Evolutionary conservation across 2,113 vertebrate species (phyloP), one percentile per base, ranked within the genome.

Genomic region (Orycteropus afer): DNA sequence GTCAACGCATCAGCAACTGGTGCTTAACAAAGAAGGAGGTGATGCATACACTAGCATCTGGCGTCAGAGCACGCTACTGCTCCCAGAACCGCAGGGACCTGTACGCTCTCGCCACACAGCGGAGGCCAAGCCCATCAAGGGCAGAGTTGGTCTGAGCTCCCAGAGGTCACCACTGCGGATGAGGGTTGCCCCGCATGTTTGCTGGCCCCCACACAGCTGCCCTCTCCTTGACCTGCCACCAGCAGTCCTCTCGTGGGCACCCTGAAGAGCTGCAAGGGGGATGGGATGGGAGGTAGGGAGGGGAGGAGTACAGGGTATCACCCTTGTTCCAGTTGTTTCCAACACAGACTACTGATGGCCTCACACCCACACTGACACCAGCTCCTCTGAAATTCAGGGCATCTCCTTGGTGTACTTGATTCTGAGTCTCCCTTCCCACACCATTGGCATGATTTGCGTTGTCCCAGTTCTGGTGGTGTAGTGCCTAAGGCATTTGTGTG

Each of bases 261-360:
- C 12, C 37, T 7, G 0, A 27, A 37, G 57, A 81, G n/a, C n/a
- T 42, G 37, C 76, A 25, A 15, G 42, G 69, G 40, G 20, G 18
- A 2, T 10, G 5, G 45, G 23, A 61, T 10, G 5, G 23, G 59
- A 57, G 10, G 11, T 0, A 0, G 34, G 3, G 40, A 13, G 20
- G 57, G 45, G 29, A 67, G 3, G 55, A 78, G 7, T 25, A 61
- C 14, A 15, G 57, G 57, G 20, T n/a, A 47, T 23, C 17, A 32
- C 59, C 17, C 23, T 22, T 2, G 2, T 22, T 49, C 61, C 87
- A 13, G 13, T 1, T 12, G 5, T 27, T 57, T 34, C 45, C 74
- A 13, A 10, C 12, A 32, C 47, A 14, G 2, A 20, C 63, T 87
- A 23, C 13, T 42, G 18, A 74, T 91, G 76, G 71, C 5, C 32